Base-by-base conservation (phyloP, 2,113 vertebrate species). In the Progne subis region DNA sequence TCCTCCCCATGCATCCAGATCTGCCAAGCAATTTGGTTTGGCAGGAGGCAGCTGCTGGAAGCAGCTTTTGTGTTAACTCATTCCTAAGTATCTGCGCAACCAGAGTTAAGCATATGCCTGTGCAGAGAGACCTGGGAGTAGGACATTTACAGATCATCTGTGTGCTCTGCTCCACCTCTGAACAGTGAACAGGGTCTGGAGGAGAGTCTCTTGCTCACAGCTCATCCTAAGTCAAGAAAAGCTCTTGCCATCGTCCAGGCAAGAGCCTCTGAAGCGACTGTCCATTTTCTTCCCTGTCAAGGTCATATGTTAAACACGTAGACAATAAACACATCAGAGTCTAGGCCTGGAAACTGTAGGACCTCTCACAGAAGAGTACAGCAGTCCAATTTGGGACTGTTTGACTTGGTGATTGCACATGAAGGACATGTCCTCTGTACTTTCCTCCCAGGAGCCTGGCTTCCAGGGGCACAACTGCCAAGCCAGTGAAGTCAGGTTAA, bases 21-120 rank as follows among this genome's bases (percentile, higher is more conserved):
- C 84, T 65, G 85, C 52, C 75, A 82, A 78, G 47, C 69, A 81
- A 37, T 61, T 94, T 86, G 89, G 86, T 84, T 87, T 92, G 76
- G 87, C 72, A 43, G 26, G 29, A 24, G 19, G 25, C 23, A 71
- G n/a, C 55, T 75, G 47, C 43, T 85, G 79, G 61, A 67, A 82
- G 26, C 78, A 61, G 69, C 34, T 89, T 84, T 82, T 76, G 31
- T 72, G 74, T 81, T 91, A 81, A 64, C 89, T 76, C 82, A 34
- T 92, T 75, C 47, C 72, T 43, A 86, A 57, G 28, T 44, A 50
- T 82, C 71, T 60, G 47, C 0, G 1, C 31, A 87, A 69, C 56
- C 50, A 78, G 34, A 65, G 31, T 43, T 49, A 47, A 87, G 52
- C 16, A 19, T 24, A 12, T 18, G 63, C 34, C 71, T 60, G 12